These are phyloP conservation scores for Mycogona germanica DNA, from an alignment of 2,888 invertebrate species.

Conservation along the genomic window DNA sequence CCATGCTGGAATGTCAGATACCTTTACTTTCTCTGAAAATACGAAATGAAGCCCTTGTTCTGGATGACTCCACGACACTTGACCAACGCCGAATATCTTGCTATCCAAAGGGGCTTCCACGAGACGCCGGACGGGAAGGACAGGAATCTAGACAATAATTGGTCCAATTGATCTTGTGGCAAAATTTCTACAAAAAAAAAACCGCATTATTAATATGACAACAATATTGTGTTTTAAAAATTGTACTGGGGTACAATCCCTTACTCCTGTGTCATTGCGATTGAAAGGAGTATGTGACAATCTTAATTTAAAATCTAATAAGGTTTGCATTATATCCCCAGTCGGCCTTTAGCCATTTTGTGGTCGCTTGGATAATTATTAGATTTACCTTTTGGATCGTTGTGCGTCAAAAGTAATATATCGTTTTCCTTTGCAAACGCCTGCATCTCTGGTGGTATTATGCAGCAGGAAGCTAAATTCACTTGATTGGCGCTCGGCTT, in stretches of 20 bases:
- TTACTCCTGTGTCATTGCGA: no score
- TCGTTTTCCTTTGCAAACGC: conserved; percentile 81
- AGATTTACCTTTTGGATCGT: conserved; percentile 69
- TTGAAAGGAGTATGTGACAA: no score
- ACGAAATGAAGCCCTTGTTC: conserved; percentile 85
- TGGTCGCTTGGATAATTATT: neutral
- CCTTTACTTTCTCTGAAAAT: no score
- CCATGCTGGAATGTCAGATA: no score
- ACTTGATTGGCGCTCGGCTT: conserved; percentile 86
- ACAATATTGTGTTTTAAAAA: neutral
- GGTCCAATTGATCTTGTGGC: conserved; percentile 30
- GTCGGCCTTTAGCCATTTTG: neutral
- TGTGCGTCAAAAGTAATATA: conserved; percentile 88
- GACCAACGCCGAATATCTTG: conserved; percentile 76
- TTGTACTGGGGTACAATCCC: neutral
- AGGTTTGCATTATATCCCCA: neutral
- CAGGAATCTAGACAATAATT: conserved; percentile 32
- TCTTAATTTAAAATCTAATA: neutral
- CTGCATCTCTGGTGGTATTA: conserved; percentile 80
- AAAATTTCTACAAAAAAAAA: conserved; percentile 39
- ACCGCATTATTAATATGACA: neutral
- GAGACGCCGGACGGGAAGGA: conserved; percentile 47
- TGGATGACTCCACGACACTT: conserved; percentile 83
- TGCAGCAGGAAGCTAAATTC: conserved; percentile 82
- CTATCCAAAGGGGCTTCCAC: conserved; percentile 52